Conservation (phyloP, 1,140 invertebrate species). For the Listronotus bonariensis region DNA sequence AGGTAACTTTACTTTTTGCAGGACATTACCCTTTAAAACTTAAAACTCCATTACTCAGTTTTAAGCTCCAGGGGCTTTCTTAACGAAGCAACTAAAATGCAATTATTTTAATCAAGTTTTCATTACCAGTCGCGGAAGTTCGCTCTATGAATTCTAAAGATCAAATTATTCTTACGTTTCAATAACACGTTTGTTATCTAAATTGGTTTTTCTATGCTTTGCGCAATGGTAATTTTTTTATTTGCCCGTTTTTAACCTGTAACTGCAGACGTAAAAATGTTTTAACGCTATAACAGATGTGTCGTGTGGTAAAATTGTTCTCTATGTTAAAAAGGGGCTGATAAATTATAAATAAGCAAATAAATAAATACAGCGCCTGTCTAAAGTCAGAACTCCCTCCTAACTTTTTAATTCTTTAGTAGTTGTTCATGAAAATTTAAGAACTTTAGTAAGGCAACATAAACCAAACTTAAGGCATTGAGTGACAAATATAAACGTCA, state of each 20-base stretch:
- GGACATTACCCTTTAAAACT: constrained; percentile 5
- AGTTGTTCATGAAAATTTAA: no score
- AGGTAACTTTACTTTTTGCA: background rate
- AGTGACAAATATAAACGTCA: no score
- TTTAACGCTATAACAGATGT: no score
- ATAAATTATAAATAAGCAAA: no score
- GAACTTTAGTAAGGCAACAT: no score
- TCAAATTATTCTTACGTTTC: constrained; percentile 18
- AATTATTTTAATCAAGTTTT: constrained; percentile 35
- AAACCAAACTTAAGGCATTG: no score
- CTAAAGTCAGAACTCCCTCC: no score
- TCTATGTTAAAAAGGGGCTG: no score
- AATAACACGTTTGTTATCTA: background rate
- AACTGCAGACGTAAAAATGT: no score
- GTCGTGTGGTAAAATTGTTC: no score
- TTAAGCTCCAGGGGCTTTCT: constrained; percentile 7
- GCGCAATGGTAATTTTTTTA: background rate
- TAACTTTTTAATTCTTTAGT: no score
- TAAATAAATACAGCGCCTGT: no score
- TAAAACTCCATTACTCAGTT: constrained; percentile 15
- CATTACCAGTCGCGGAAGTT: constrained; percentile 23
- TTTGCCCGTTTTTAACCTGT: background rate
- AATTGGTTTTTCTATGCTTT: constrained; percentile 15
- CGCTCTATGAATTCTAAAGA: constrained; percentile 25
- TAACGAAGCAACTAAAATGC: constrained; percentile 28